Evolutionary conservation across 2,113 vertebrate species (phyloP).

Genomic region (Felis catus): F.catus_Fca126_mat1.0 CM031421.1:85509001-85509500

Average conservation of each 20-base stretch:
- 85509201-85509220: conserved; percentile 45
- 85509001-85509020: conserved; percentile 76
- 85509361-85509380: conserved; percentile 44
- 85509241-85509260: conserved; percentile 51
- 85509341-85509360: background rate
- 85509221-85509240: conserved; percentile 58
- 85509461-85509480: background rate
- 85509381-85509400: conserved; percentile 1
- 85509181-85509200: conserved; percentile 55
- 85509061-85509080: conserved; percentile 77
- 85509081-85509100: conserved; percentile 70
- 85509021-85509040: conserved; percentile 85
- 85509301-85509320: conserved; percentile 38
- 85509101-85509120: conserved; percentile 68
- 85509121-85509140: conserved; percentile 62
- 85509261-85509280: conserved; percentile 52
- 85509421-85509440: conserved; percentile 8
- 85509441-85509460: background rate
- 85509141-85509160: conserved; percentile 56
- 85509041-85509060: conserved; percentile 58
- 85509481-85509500: conserved; percentile 23
- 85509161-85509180: conserved; percentile 53
- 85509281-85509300: conserved; percentile 39
- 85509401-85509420: conserved; percentile 24
- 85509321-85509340: conserved; percentile 47